phyloP scores from a whole-genome alignment of 2,888 invertebrate genomes.

The Aspidiotus rigidus region DNA sequence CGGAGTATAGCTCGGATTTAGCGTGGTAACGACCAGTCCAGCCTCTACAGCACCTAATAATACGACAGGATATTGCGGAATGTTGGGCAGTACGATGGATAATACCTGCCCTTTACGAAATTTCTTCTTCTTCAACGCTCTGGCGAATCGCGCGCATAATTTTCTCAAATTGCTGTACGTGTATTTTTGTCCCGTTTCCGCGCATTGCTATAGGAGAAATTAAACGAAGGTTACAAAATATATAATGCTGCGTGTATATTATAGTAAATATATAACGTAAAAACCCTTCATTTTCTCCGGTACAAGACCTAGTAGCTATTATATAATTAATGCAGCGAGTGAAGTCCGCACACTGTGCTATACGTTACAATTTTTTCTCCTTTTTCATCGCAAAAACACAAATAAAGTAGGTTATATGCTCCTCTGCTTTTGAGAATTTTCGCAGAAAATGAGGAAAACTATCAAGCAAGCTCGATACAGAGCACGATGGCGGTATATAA shows the following conservation, averaged over 20 bases:
- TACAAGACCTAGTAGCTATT: too few species aligned
- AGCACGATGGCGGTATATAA: too few species aligned
- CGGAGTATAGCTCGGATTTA: slow-evolving; percentile 59
- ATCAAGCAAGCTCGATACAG: too few species aligned
- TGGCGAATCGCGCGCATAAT: slow-evolving; percentile 43
- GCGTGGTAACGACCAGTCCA: slow-evolving; percentile 57
- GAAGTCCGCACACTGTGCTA: too few species aligned
- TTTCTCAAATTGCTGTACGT: slow-evolving; percentile 54
- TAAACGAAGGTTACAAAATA: neutral
- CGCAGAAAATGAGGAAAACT: too few species aligned
- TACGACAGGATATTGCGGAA: slow-evolving; percentile 59
- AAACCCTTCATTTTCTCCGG: too few species aligned
- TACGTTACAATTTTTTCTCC: too few species aligned
- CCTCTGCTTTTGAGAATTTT: too few species aligned
- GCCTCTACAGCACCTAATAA: slow-evolving; percentile 57
- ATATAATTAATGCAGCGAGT: too few species aligned
- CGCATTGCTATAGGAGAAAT: slow-evolving; percentile 51
- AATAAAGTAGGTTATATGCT: too few species aligned
- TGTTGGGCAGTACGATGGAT: slow-evolving; percentile 58
- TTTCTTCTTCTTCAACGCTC: slow-evolving; percentile 47
- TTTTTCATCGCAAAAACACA: too few species aligned
- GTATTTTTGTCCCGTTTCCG: slow-evolving; percentile 55
- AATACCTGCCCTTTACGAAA: slow-evolving; percentile 55
- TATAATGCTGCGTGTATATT: neutral
- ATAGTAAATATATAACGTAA: neutral